phyloP scores from a whole-genome alignment of 2,888 invertebrate species.

The Orthosia cruda region DNA sequence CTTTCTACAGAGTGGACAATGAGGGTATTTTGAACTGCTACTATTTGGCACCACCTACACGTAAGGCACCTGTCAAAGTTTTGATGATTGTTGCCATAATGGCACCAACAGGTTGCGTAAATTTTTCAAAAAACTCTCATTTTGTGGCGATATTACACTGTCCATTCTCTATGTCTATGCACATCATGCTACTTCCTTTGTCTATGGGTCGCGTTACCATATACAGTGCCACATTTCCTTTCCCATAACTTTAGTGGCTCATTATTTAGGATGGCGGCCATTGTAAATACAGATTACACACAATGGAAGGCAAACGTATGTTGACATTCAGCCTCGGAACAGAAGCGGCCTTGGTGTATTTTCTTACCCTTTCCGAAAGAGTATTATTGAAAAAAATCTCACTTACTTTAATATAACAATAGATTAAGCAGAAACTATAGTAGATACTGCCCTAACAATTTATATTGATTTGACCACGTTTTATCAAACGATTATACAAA shows the following conservation, averaged over 20 bases:
- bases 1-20: background rate
- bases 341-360: slow-evolving; percentile 6
- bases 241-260: slow-evolving; percentile 52
- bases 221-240: slow-evolving; percentile 57
- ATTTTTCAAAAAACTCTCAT: no score
- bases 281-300: slow-evolving; percentile 55
- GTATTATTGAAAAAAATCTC: background rate
- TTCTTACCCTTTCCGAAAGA: background rate
- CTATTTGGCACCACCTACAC: no score
- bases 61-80: no score
- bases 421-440: background rate
- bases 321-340: slow-evolving; percentile 31
- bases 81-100: no score
- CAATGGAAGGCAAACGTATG: slow-evolving; percentile 35
- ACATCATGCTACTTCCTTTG: slow-evolving; percentile 18
- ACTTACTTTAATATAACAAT: background rate
- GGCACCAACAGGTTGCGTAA: no score
- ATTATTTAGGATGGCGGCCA: slow-evolving; percentile 40
- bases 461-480: background rate
- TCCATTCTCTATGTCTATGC: background rate
- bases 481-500: background rate
- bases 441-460: background rate
- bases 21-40: no score
- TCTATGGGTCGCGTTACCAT: slow-evolving; percentile 24
- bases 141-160: background rate